Base-by-base conservation (phyloP, 2,797 vertebrate genomes). In the Darevskia mixta region DNA sequence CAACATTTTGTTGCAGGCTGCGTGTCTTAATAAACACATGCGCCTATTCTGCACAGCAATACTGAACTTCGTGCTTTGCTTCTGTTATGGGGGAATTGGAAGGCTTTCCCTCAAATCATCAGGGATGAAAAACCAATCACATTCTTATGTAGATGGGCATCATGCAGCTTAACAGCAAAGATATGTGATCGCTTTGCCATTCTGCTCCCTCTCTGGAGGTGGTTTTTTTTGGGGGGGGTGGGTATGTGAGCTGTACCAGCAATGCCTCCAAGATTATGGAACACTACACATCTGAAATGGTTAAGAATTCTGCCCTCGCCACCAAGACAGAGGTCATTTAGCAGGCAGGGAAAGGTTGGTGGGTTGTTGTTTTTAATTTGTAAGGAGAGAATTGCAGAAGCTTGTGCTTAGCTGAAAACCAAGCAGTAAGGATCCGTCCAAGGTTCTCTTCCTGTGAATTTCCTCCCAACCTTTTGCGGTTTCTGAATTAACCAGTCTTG, bases 121-220 rank as follows among this genome's bases (percentile, higher is more conserved):
- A 18, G 73, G 87, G n/a, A 45, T 79, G 71, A 82, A 77, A 89
- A 83, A 58, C 32, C 35, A 15, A 76, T 87, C 45, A 43, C 83
- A 43, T 85, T 85, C 71, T 73, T 85, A 84, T 49, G 79, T 71
- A 91, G 83, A 81, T 61, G 72, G 80, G n/a, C 75, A 75, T 1
- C 13, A 64, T 35, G n/a, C 9, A 69, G 55, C 9, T 41, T 79
- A 69, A 72, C 43, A 72, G 29, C 11, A 58, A 85, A 25, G 5
- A 41, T 43, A 35, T 32, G n/a, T 15, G 83, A 84, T 82, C n/a
- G 64, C n/a, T 66, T 71, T 82, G 38, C n/a, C 18, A 8, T 88
- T 85, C 29, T 29, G 32, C 80, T 17, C 29, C 15, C 45, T 55
- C 35, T 41, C 78, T 45, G 18, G 64, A 90, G 32, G 32, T 78